phyloP scores from a whole-genome alignment of 1,140 invertebrate genomes.

The Cydia splendana region DNA sequence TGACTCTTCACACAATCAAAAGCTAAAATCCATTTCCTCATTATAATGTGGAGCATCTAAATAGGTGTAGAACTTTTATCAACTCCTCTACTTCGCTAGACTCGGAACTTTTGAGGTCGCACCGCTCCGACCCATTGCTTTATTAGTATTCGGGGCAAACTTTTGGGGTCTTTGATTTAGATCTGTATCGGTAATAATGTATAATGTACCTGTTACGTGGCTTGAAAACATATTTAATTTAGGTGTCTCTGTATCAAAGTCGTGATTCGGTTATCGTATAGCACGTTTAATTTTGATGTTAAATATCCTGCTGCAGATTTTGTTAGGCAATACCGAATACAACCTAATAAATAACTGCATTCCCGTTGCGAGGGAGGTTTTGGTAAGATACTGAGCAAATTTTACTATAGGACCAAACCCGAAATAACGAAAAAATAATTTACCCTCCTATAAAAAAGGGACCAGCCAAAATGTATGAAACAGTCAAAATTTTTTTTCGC shows the following conservation, averaged over 20 bases:
- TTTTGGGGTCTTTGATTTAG: slow-evolving; percentile 60
- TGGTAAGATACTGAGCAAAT: too few species aligned
- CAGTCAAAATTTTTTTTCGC: too few species aligned
- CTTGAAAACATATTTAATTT: slow-evolving; percentile 53
- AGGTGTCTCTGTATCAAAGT: slow-evolving; percentile 44
- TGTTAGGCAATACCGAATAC: neutral
- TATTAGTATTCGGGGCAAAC: slow-evolving; percentile 74
- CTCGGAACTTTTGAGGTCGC: slow-evolving; percentile 48
- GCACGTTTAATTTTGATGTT: slow-evolving; percentile 23
- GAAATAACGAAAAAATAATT: too few species aligned
- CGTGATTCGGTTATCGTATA: slow-evolving; percentile 33
- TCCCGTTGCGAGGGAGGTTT: too few species aligned
- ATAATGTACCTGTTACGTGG: slow-evolving; percentile 53
- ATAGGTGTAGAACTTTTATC: slow-evolving; percentile 15
- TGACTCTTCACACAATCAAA: neutral
- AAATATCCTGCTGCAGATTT: slow-evolving; percentile 18
- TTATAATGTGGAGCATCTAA: neutral
- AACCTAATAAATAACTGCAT: too few species aligned
- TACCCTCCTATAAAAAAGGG: too few species aligned
- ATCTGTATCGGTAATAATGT: slow-evolving; percentile 64
- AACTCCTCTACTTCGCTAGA: neutral
- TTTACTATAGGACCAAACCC: too few species aligned
- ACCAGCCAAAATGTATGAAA: too few species aligned
- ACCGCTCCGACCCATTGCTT: slow-evolving; percentile 52
- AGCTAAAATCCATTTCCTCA: neutral